Percentiles rank a stretch among this genome's conserved stretches.
phyloP scores from a whole-genome alignment of 2,797 vertebrate genomes.

The Nannoperca obscura region DNA sequence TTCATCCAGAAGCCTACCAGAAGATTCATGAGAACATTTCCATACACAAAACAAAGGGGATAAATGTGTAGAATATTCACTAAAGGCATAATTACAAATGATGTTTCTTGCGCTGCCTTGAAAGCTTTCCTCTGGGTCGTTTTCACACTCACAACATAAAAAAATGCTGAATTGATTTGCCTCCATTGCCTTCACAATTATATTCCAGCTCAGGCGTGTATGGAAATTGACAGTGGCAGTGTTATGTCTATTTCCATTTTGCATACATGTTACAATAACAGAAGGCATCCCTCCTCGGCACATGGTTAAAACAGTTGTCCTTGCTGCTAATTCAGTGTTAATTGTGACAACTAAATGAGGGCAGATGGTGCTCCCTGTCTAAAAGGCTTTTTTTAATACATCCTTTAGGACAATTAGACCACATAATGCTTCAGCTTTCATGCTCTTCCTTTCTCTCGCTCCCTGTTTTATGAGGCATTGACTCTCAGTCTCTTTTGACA shows the following conservation, averaged over 20 bases:
- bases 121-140: constrained; percentile 59
- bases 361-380: constrained; percentile 23
- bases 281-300: constrained; percentile 33
- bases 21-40: constrained; percentile 74
- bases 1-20: constrained; percentile 68
- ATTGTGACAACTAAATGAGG: constrained; percentile 39
- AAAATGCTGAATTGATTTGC: constrained; percentile 49
- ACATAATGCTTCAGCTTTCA: constrained; percentile 31
- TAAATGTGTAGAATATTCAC: constrained; percentile 64
- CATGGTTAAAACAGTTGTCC: constrained; percentile 14
- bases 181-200: constrained; percentile 40
- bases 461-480: constrained; percentile 50
- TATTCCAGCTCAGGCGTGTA: constrained; percentile 16
- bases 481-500: constrained; percentile 64
- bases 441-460: constrained; percentile 26
- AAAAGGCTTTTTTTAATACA: constrained; percentile 41
- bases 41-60: constrained; percentile 63
- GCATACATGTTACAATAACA: constrained; percentile 1
- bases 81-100: constrained; percentile 60
- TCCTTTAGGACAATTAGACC: constrained; percentile 59
- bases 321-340: constrained; percentile 26
- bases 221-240: constrained; percentile 37
- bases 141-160: constrained; percentile 45
- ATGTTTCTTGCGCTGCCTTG: constrained; percentile 59
- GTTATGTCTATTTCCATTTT: constrained; percentile 47